Conservation (phyloP, 2,797 vertebrate genomes). For the Premnoplex brunnescens region DNA sequence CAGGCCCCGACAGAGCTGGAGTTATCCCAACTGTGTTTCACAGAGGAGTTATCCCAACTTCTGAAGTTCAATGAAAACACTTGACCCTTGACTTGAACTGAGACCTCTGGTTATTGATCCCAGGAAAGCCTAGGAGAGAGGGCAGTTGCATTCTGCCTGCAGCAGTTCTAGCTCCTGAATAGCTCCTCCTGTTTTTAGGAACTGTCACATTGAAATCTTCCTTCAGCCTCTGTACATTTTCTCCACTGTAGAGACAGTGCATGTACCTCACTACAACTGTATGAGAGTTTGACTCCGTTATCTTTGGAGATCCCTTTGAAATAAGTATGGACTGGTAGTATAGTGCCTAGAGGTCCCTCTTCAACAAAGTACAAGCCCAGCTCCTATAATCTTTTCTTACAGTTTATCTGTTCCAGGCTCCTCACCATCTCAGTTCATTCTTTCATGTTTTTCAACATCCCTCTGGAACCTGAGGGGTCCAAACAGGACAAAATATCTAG, state of each 20-base stretch:
- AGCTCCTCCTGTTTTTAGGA: not conserved
- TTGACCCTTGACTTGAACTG: conserved; percentile 49
- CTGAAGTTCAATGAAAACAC: not conserved
- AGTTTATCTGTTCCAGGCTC: not conserved
- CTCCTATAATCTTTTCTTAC: not conserved
- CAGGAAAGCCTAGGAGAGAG: not conserved
- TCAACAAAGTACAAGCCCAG: not conserved
- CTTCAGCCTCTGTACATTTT: not conserved
- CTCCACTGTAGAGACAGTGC: not conserved
- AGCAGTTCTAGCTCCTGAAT: not conserved
- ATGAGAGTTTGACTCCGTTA: not conserved
- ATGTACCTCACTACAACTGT: not conserved
- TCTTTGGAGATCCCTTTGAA: not conserved
- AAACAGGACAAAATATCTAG: not conserved
- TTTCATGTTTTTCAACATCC: not conserved
- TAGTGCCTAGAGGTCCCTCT: not conserved
- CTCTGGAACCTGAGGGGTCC: not conserved
- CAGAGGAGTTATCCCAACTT: conserved; percentile 8
- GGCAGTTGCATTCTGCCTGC: not conserved
- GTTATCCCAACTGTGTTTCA: not conserved
- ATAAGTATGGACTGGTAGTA: not conserved
- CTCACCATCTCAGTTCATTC: not conserved
- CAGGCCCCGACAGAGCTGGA: not conserved
- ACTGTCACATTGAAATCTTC: not conserved
- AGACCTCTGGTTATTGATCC: conserved; percentile 38